Evolutionary conservation across 2,797 vertebrate genomes (phyloP).

Genomic region (Phalanger gymnotis): DNA sequence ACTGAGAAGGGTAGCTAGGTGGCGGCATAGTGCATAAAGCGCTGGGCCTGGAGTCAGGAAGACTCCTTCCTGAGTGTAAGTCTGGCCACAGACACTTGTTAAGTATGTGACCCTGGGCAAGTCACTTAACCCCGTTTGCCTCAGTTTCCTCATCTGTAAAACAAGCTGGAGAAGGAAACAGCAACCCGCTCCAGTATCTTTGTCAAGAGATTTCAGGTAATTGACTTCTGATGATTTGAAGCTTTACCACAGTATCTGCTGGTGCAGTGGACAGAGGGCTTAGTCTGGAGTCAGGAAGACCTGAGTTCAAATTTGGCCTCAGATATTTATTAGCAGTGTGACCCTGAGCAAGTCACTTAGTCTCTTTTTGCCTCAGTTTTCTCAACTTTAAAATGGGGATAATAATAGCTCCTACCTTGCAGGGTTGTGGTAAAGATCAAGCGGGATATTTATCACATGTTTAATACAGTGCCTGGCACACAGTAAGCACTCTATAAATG

Average conservation of each 20-base stretch:
- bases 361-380: background rate
- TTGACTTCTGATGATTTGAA: background rate
- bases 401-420: background rate
- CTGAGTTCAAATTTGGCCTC: background rate
- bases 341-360: background rate
- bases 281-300: background rate
- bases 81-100: background rate
- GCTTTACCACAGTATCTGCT: background rate
- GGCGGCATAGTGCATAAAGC: background rate
- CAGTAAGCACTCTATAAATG: background rate
- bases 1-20: background rate
- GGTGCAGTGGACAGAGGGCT: background rate
- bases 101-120: background rate
- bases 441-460: background rate
- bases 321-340: background rate
- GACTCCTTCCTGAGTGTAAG: background rate
- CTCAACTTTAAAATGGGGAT: background rate
- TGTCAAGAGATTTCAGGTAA: background rate
- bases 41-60: background rate
- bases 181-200: background rate
- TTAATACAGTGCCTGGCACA: background rate
- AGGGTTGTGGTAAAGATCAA: background rate
- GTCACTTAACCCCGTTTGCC: background rate
- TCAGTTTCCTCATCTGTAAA: background rate
- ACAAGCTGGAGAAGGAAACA: background rate